phyloP scores from a whole-genome alignment of 2,113 vertebrate species.

The Centrocercus urophasianus region DNA sequence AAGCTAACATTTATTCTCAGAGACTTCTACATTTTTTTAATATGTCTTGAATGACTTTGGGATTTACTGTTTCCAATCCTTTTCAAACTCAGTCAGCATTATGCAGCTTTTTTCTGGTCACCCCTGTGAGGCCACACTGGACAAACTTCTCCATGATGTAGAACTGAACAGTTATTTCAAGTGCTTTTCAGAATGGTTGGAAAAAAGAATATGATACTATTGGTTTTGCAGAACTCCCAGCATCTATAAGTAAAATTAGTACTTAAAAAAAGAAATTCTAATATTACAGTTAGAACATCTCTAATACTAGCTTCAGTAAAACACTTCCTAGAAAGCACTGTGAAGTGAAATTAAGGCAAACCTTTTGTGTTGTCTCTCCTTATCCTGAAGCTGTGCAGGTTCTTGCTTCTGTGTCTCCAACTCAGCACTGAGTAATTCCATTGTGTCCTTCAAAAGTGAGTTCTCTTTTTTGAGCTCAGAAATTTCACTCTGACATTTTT shows the following conservation, averaged over 20 bases:
- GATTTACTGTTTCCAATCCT: background rate
- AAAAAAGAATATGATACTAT: background rate
- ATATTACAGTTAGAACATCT: background rate
- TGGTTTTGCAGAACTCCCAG: background rate
- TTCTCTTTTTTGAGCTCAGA: slow-evolving; percentile 86
- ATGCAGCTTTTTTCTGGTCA: background rate
- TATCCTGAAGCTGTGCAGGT: slow-evolving; percentile 82
- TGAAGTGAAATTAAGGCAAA: slow-evolving; percentile 41
- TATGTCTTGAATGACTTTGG: background rate
- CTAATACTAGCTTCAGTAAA: background rate
- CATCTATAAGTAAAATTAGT: background rate
- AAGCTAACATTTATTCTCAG: background rate
- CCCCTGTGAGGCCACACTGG: background rate
- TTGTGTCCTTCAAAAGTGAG: slow-evolving; percentile 80
- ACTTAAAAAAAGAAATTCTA: background rate
- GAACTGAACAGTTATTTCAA: background rate
- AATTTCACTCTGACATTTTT: slow-evolving; percentile 82
- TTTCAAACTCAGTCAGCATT: background rate
- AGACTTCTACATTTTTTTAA: background rate
- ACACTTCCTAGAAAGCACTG: background rate
- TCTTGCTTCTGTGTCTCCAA: slow-evolving; percentile 84
- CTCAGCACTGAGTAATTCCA: slow-evolving; percentile 79
- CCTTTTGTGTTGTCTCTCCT: slow-evolving; percentile 82
- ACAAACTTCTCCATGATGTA: background rate
- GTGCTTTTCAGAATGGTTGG: background rate